Evolutionary conservation across 1,140 invertebrate species (phyloP).

Genomic region (Druon quercuslanigerum): DNA sequence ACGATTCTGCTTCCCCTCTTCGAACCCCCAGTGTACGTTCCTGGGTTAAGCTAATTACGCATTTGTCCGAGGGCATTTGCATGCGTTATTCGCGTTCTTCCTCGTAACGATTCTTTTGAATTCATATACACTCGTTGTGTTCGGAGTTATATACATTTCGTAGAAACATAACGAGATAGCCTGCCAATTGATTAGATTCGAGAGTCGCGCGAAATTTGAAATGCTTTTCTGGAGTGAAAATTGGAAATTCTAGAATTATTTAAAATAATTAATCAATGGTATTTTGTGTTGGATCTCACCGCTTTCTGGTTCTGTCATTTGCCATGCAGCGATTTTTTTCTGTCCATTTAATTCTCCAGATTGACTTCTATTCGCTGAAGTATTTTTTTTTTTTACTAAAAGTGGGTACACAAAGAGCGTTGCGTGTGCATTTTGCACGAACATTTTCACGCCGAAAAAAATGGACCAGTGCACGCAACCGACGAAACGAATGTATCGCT

Average conservation of each 20-base stretch:
- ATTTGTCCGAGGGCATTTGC: conserved; percentile 64
- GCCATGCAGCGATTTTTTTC: background rate
- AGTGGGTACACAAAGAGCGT: conserved; percentile 27
- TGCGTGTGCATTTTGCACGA: conserved; percentile 32
- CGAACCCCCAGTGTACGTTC: conserved; percentile 33
- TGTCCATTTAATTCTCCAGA: background rate
- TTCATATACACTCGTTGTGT: conserved; percentile 28
- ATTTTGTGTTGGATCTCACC: background rate
- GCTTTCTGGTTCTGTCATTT: background rate
- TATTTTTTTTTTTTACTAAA: conserved; percentile 27
- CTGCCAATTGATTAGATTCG: conserved; percentile 20
- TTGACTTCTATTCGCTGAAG: background rate
- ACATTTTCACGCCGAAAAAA: conserved; percentile 35
- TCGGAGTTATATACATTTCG: conserved; percentile 18
- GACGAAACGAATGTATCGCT: conserved; percentile 28
- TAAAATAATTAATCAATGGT: background rate
- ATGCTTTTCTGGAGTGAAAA: background rate
- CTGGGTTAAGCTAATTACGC: conserved; percentile 61
- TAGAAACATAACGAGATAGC: conserved; percentile 21
- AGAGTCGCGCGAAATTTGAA: background rate
- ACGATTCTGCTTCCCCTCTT: conserved; percentile 39
- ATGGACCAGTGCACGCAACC: conserved; percentile 37
- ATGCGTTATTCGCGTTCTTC: conserved; percentile 55
- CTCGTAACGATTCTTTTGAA: conserved; percentile 37
- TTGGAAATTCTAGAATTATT: background rate